Evolutionary conservation across 2,797 vertebrate genomes (phyloP).

Genomic region (Sciaenops ocellatus): DNA sequence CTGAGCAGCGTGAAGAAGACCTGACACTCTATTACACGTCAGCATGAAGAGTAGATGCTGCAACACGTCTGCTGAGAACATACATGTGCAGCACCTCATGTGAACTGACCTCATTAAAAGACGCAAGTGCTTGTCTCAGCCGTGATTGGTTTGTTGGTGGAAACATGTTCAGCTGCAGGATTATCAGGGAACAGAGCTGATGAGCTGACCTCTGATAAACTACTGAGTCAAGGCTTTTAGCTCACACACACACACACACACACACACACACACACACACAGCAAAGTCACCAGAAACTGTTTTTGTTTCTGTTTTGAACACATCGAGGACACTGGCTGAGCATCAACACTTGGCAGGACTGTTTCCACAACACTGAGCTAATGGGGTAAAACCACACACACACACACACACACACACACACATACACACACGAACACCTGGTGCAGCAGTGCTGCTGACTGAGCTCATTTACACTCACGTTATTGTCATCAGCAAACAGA

Average conservation of each 20-base stretch:
- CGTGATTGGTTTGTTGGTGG: neutral
- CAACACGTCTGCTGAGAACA: neutral
- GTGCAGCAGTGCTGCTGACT: constrained; percentile 45
- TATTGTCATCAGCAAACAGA: constrained; percentile 53
- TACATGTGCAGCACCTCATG: fast-evolving
- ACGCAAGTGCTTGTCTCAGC: neutral
- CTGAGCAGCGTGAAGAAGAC: neutral
- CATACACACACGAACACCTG: constrained; percentile 27
- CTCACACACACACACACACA: neutral
- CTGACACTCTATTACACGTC: neutral
- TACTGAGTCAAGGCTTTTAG: constrained; percentile 14
- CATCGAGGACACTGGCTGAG: neutral
- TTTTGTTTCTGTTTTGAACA: neutral
- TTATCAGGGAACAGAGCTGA: constrained; percentile 19
- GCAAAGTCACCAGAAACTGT: neutral
- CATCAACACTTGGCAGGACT: constrained; percentile 1
- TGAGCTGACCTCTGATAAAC: neutral
- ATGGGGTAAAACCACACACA: constrained; percentile 4
- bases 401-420: constrained; percentile 26
- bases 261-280: neutral
- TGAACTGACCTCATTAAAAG: constrained; percentile 23
- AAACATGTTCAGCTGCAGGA: constrained; percentile 40
- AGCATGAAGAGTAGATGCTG: neutral
- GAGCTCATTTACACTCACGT: constrained; percentile 45
- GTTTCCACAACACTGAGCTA: constrained; percentile 26